Evolutionary conservation across 2,113 vertebrate genomes (phyloP).

Genomic region (Salvelinus fontinalis): DNA sequence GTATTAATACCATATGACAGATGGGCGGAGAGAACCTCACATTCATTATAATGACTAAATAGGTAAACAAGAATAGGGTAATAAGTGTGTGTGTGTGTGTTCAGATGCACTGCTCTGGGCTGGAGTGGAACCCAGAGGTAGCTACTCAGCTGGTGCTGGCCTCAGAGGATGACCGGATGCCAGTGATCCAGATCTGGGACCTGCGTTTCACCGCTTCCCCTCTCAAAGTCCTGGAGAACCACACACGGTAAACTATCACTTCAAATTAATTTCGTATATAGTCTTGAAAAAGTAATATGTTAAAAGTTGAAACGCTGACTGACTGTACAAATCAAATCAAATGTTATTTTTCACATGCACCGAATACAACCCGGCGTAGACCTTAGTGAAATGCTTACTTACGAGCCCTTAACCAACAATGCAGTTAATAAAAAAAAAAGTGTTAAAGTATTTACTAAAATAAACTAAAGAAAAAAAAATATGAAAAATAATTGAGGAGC

Average conservation of each 20-base stretch:
- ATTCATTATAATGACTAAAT: background rate
- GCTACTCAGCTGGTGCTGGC: slow-evolving; percentile 94
- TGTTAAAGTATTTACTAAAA: too few relatives aligned
- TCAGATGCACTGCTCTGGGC: slow-evolving; percentile 96
- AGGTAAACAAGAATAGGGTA: too few relatives aligned
- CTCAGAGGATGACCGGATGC: slow-evolving; percentile 92
- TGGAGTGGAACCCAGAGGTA: slow-evolving; percentile 95
- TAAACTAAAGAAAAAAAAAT: too few relatives aligned
- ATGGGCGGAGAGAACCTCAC: too few relatives aligned
- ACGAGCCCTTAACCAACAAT: too few relatives aligned
- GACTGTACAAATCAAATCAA: background rate
- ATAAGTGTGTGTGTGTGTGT: background rate
- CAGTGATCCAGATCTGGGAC: slow-evolving; percentile 98
- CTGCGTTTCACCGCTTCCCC: slow-evolving; percentile 94
- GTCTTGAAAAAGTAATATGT: background rate
- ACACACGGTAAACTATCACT: slow-evolving; percentile 79
- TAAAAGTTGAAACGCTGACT: background rate
- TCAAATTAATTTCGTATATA: background rate
- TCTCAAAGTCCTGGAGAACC: slow-evolving; percentile 90
- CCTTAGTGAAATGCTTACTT: too few relatives aligned
- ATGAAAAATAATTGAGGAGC: too few relatives aligned
- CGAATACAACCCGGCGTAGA: too few relatives aligned
- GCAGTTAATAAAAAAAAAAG: too few relatives aligned
- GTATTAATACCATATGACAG: too few relatives aligned
- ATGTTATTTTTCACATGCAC: too few relatives aligned